Evolutionary conservation across 2,797 vertebrate species (phyloP).

Genomic region (Aeoliscus strigatus): DNA sequence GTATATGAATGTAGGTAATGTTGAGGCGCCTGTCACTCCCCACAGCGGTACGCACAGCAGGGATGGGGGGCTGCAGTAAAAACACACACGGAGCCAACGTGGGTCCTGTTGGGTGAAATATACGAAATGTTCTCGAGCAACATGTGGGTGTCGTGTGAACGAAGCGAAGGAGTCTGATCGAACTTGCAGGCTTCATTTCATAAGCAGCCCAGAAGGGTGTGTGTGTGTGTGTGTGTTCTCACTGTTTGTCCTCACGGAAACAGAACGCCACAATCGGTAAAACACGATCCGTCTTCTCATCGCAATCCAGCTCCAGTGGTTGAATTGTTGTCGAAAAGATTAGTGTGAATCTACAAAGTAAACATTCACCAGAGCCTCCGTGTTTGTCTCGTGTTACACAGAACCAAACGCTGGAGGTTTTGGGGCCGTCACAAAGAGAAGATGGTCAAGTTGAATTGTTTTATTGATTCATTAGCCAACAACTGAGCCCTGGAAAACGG

Average conservation of each 20-base stretch:
- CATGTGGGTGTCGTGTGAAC: too few relatives aligned
- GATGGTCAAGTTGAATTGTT: too few relatives aligned
- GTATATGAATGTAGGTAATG: slow-evolving; percentile 1
- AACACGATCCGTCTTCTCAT: slow-evolving; percentile 32
- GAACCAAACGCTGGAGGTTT: too few relatives aligned
- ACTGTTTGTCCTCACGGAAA: slow-evolving; percentile 35
- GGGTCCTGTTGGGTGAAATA: too few relatives aligned
- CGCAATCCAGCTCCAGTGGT: slow-evolving; percentile 27
- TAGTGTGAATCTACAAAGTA: slow-evolving; percentile 41
- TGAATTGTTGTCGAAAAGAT: slow-evolving; percentile 38
- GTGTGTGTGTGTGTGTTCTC: slow-evolving; percentile 15
- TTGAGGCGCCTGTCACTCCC: background rate
- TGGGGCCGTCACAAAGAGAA: too few relatives aligned
- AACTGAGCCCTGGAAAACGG: slow-evolving; percentile 12
- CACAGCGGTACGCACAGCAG: background rate
- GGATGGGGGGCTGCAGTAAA: background rate
- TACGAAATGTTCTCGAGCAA: too few relatives aligned
- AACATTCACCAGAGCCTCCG: slow-evolving; percentile 19
- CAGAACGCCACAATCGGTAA: slow-evolving; percentile 36
- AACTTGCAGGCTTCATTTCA: slow-evolving; percentile 7
- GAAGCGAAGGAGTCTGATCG: too few relatives aligned
- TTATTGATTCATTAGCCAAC: slow-evolving; percentile 17
- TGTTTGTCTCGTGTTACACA: too few relatives aligned
- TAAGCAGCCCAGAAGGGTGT: too few relatives aligned
- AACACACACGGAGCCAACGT: background rate